Evolutionary conservation across 2,888 invertebrate genomes (phyloP).

Genomic region (Plebejus argus): DNA sequence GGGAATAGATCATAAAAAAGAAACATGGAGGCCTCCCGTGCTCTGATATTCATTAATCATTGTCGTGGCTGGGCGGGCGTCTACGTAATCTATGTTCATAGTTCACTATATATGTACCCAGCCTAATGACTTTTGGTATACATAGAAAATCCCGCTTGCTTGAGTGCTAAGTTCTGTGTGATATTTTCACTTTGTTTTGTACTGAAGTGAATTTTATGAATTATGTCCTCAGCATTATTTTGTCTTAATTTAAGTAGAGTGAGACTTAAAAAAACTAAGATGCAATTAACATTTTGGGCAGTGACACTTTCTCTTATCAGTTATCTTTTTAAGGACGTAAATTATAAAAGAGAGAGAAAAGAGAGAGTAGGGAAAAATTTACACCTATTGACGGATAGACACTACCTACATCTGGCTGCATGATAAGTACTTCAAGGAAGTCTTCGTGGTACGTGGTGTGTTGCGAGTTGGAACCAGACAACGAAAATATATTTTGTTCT

Average conservation of each 20-base stretch:
- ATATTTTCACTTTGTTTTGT: conserved; percentile 25
- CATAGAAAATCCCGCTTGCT: conserved; percentile 30
- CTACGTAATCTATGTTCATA: conserved; percentile 50
- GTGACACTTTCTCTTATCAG: not conserved
- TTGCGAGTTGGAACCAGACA: too few species aligned
- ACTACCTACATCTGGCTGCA: not conserved
- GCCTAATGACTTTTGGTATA: conserved; percentile 56
- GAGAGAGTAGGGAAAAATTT: too few species aligned
- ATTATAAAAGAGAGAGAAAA: too few species aligned
- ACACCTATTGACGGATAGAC: not conserved
- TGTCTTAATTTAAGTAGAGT: not conserved
- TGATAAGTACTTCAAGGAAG: too few species aligned
- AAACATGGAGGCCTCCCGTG: conserved; percentile 55
- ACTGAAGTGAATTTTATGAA: not conserved
- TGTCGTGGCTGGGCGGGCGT: conserved; percentile 55
- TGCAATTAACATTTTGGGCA: not conserved
- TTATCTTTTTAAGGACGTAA: too few species aligned
- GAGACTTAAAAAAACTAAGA: not conserved
- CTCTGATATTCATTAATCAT: conserved; percentile 75
- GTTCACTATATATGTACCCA: conserved; percentile 47
- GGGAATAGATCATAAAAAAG: conserved; percentile 45
- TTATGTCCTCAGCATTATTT: not conserved
- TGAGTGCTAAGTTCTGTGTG: conserved; percentile 27
- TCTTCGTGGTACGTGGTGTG: too few species aligned
- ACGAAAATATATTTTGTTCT: too few species aligned